Evolutionary conservation across 1,140 invertebrate species (phyloP), one percentile per base, ranked within the genome.

Genomic region (Schlechtendalia chinensis): DNA sequence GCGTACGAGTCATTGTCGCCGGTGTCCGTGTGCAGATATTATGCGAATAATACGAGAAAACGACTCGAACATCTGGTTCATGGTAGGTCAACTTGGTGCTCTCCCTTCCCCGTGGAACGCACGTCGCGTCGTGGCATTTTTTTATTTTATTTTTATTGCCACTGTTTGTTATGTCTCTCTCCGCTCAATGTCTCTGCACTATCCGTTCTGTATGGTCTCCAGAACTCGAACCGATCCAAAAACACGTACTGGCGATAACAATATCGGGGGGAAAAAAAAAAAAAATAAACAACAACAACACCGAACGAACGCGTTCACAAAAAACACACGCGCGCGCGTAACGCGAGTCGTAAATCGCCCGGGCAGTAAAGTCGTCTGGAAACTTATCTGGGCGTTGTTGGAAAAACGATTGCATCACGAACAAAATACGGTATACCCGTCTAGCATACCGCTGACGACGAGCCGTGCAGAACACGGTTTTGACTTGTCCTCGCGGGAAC

Each of bases 101-200:
- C 58, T 58, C 19, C 74, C 58, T 77, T 59, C 32, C 22, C 6
- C 22, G 22, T 8, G 27, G 8, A 27, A 45, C 19, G 45, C 56
- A 77, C 24, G 19, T 58, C 58, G 47, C 24, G 24, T 32, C 22
- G 32, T 63, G 56, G 56, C 6, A 10, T 45, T 61, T 79, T 77
- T 77, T 77, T 79, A 79, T 63, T 63, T 63, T 63, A 63, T 27
- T 63, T 79, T 79, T 79, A 79, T 79, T 79, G 58, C 75, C 75
- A 79, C 75, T 45, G 75, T 79, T 79, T 79, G 75, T 79, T 79
- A 79, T 79, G 75, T 79, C 75, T 79, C 58, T 61, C 75, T 79
- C 58, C 45, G 47, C 58, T 61, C 75, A 63, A 47, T 50, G 58
- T 63, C 39, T 61, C 32, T 24, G 12, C 69, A 79, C 75, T 79